Percentiles rank a stretch among this genome's conserved stretches.
Evolutionary conservation across 2,113 vertebrate species (phyloP).

Genomic region (Guaruba guarouba): DNA sequence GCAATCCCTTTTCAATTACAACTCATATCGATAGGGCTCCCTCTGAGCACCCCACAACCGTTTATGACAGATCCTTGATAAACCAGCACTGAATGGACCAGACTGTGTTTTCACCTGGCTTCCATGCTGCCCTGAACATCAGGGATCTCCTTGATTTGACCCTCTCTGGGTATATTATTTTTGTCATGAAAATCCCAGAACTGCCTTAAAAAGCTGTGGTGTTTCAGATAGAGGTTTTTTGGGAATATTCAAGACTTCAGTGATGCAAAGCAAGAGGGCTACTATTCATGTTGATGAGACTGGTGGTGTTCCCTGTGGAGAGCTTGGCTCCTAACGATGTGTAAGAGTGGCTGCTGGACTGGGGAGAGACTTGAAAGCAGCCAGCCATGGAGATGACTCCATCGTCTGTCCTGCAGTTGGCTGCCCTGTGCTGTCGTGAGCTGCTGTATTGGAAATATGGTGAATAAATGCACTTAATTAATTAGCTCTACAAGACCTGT

Average conservation of each 20-base stretch:
- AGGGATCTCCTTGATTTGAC: slow-evolving; percentile 27
- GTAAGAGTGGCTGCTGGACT: slow-evolving; percentile 36
- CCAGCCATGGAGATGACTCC: neutral
- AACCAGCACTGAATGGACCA: neutral
- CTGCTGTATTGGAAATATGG: neutral
- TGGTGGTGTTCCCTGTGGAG: neutral
- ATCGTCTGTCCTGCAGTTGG: neutral
- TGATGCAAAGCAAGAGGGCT: slow-evolving; percentile 16
- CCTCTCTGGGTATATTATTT: neutral
- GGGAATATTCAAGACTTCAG: slow-evolving; percentile 7
- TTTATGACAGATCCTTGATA: neutral
- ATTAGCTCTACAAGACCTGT: neutral
- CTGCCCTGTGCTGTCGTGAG: neutral
- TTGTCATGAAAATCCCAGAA: neutral
- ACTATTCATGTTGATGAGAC: neutral
- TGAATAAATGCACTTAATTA: neutral
- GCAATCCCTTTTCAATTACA: slow-evolving; percentile 56
- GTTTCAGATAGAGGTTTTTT: neutral
- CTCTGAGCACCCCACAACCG: neutral
- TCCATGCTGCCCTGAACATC: neutral
- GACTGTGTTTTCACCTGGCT: neutral
- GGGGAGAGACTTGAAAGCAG: neutral
- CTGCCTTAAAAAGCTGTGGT: neutral
- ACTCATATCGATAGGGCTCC: neutral
- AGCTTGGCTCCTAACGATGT: slow-evolving; percentile 49